Evolutionary conservation across 2,888 invertebrate genomes (phyloP).

Genomic region (Phalera bucephala): DNA sequence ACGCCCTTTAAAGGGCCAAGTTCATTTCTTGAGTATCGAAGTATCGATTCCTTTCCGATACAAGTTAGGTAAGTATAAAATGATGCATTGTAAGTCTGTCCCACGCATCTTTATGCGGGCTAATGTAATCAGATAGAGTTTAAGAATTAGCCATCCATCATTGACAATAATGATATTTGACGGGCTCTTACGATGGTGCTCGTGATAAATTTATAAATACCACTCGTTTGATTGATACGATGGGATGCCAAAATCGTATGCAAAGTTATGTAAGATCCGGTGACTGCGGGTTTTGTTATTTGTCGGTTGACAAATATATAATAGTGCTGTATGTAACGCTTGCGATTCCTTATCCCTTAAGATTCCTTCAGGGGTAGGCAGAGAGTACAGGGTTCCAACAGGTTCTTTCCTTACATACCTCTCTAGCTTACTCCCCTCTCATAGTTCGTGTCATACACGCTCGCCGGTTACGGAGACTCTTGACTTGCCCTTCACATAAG

Average conservation of each 20-base stretch:
- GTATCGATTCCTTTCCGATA: conserved; percentile 34
- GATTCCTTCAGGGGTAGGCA: too few relatives aligned
- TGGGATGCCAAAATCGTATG: conserved; percentile 30
- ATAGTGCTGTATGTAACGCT: too few relatives aligned
- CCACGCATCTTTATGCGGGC: conserved; percentile 73
- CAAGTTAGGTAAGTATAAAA: conserved; percentile 48
- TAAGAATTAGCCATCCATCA: conserved; percentile 77
- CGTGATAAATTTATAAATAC: conserved; percentile 62
- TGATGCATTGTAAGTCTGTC: conserved; percentile 73
- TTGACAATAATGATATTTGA: conserved; percentile 77
- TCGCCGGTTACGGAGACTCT: too few relatives aligned
- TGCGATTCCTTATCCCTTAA: too few relatives aligned
- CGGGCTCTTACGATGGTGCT: conserved; percentile 64
- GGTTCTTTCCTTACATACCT: too few relatives aligned
- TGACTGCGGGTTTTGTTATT: conserved; percentile 8
- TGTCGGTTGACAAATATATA: neutral
- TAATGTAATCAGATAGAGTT: conserved; percentile 65
- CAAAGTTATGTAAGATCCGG: conserved; percentile 25
- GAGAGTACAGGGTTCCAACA: too few relatives aligned
- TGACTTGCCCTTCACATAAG: too few relatives aligned
- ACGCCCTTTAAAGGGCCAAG: conserved; percentile 38
- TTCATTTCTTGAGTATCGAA: conserved; percentile 28
- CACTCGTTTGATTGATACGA: conserved; percentile 35
- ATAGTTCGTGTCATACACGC: too few relatives aligned
- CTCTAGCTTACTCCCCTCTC: too few relatives aligned